Percentiles rank a stretch among this genome's conserved stretches.
Evolutionary conservation across 2,113 vertebrate species (phyloP).

Genomic region (Polypterus senegalus): DNA sequence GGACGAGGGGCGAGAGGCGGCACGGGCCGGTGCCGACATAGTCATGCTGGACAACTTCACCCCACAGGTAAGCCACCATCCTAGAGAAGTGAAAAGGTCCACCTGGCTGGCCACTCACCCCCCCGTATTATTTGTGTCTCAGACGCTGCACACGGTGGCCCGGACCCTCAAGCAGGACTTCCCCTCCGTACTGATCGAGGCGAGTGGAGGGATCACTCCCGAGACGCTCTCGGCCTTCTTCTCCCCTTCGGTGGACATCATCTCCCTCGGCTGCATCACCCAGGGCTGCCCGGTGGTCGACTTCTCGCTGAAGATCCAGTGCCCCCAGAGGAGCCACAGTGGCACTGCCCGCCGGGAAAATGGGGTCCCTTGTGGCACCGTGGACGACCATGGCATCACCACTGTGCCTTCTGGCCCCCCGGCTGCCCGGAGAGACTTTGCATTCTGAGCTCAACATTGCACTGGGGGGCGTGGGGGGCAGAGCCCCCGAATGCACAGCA

Average conservation of each 20-base stretch:
- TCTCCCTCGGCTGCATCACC: slow-evolving; percentile 69
- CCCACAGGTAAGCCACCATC: slow-evolving; percentile 40
- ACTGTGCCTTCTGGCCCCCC: background rate
- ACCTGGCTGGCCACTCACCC: background rate
- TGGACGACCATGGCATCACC: background rate
- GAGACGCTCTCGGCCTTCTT: slow-evolving; percentile 44
- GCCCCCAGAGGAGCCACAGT: background rate
- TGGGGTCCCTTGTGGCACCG: background rate
- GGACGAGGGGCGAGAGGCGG: slow-evolving; percentile 46
- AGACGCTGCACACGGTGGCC: slow-evolving; percentile 54
- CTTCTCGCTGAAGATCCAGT: slow-evolving; percentile 62
- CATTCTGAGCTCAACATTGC: background rate
- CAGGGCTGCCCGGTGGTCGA: slow-evolving; percentile 59
- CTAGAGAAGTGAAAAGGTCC: background rate
- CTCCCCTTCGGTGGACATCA: slow-evolving; percentile 48
- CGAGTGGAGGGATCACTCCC: slow-evolving; percentile 59
- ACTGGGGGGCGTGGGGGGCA: no score
- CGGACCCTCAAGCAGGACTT: slow-evolving; percentile 43
- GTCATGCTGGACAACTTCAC: slow-evolving; percentile 67
- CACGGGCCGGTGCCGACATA: slow-evolving; percentile 50
- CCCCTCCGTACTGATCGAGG: slow-evolving; percentile 47
- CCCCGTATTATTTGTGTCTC: background rate
- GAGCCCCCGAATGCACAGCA: no score
- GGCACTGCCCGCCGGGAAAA: background rate
- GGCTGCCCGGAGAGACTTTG: background rate